Evolutionary conservation across 2,113 vertebrate species (phyloP).

Genomic region (Ceuthmochares aereus): DNA sequence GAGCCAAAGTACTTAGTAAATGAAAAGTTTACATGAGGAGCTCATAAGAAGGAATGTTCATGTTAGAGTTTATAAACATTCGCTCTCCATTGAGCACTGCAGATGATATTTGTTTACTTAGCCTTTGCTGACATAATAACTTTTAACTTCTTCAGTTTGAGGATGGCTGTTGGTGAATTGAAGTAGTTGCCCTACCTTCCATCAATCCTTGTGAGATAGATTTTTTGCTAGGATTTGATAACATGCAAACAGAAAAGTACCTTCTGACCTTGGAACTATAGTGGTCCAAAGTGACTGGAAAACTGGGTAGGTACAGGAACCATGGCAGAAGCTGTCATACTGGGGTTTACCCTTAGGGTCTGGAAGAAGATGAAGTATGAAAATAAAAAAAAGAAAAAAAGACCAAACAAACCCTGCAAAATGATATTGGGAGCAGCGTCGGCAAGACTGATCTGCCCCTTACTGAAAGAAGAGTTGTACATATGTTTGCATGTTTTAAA

Average conservation of each 20-base stretch:
- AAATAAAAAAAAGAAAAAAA: neutral
- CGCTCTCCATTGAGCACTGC: rapidly evolving
- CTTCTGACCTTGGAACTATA: neutral
- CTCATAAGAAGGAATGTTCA: neutral
- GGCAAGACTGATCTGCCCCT: neutral
- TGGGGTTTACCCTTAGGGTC: neutral
- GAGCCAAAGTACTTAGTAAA: neutral
- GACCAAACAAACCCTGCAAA: neutral
- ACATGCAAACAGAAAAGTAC: neutral
- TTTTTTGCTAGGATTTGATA: neutral
- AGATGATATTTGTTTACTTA: neutral
- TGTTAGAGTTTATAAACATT: neutral
- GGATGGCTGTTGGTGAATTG: neutral
- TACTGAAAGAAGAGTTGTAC: neutral
- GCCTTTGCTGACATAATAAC: neutral
- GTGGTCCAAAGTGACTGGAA: neutral
- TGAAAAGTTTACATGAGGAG: neutral
- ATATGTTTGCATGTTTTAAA: neutral
- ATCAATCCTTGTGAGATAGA: rapidly evolving
- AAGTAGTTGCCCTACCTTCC: neutral
- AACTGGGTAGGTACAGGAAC: neutral
- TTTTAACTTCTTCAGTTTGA: neutral
- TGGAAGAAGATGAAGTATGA: neutral
- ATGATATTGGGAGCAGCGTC: neutral
- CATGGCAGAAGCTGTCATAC: neutral